Evolutionary conservation across 2,888 invertebrate genomes (phyloP).

Genomic region (Acronicta leporina): DNA sequence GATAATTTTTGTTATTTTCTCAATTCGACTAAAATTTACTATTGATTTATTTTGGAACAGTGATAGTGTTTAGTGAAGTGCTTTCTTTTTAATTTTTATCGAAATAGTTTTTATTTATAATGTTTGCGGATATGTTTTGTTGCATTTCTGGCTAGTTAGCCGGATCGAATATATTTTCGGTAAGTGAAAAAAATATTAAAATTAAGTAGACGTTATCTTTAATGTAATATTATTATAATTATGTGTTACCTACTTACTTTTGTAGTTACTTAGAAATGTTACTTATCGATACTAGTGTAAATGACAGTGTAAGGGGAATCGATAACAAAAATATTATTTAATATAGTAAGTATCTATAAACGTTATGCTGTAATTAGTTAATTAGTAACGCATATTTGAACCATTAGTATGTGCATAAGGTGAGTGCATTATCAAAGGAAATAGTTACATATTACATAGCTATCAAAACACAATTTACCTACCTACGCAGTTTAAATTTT

Average conservation of each 20-base stretch:
- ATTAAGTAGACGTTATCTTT: neutral
- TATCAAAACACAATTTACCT: neutral
- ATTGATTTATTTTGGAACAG: slow-evolving; percentile 31
- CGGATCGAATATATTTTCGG: slow-evolving; percentile 41
- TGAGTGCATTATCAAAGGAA: neutral
- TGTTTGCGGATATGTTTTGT: slow-evolving; percentile 49
- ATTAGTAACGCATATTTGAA: slow-evolving; percentile 14
- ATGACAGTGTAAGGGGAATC: slow-evolving; percentile 7
- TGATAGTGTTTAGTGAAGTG: slow-evolving; percentile 57
- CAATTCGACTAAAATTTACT: slow-evolving; percentile 34
- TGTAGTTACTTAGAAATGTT: neutral
- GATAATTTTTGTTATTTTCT: slow-evolving; percentile 52
- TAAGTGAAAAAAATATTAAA: slow-evolving; percentile 39
- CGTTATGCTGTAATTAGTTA: slow-evolving; percentile 23
- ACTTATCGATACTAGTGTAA: slow-evolving; percentile 3
- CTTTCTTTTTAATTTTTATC: slow-evolving; percentile 35
- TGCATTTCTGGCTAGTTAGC: slow-evolving; percentile 52
- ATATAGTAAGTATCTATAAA: slow-evolving; percentile 1
- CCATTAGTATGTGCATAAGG: neutral
- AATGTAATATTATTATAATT: too few species aligned
- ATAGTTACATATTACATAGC: neutral
- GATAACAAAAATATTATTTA: slow-evolving; percentile 18
- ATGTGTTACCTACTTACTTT: too few species aligned
- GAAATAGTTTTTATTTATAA: slow-evolving; percentile 32
- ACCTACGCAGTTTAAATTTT: too few species aligned